Base-by-base conservation (phyloP, 2,797 vertebrate genomes). In the Microchirus variegatus region DNA sequence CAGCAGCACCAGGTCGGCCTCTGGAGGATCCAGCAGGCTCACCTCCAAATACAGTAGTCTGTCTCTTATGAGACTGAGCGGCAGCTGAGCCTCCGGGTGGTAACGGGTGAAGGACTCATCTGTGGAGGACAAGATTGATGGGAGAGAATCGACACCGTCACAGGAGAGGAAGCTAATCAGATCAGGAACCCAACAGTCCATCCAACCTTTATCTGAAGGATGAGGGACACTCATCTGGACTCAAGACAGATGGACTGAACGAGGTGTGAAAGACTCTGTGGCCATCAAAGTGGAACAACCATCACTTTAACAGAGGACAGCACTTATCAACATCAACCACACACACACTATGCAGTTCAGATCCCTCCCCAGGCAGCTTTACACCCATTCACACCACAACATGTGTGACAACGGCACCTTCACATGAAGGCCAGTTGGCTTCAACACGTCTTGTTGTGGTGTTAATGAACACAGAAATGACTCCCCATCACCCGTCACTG, bases 91-190 rank as follows among this genome's bases (percentile, higher is more conserved):
- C 31, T 80, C 75, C 1, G 81, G 80, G 64, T 84, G 53, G 72
- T 67, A 90, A 58, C 55, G 78, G 64, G 37, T 54, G 57, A 84
- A 89, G 8, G 80, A 82, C 19, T 75, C 75, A 6, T 89, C 90
- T 90, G 7, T 31, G 31, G 31, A 31, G 31, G 31, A 31, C 6
- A 7, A 31, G 31, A 31, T 31, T 31, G 31, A 31, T 31, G 31
- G 7, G 6, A 31, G 31, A 31, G 31, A 5, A 31, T 31, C 8
- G 31, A 31, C 31, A 31, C 31, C 31, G 1, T 6, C 31, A 31
- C 38, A 40, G 10, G 10, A 40, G 38, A 40, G 10, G 10, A 40
- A 10, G 10, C 10, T 13, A 40, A 10, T 40, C 12, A 13, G 12
- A 40, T 9, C 10, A 11, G 10, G 12, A 13, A 13, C 0, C 38